Base-by-base conservation (phyloP, 2,888 invertebrate species). In the Chrysotoxum bicinctum region DNA sequence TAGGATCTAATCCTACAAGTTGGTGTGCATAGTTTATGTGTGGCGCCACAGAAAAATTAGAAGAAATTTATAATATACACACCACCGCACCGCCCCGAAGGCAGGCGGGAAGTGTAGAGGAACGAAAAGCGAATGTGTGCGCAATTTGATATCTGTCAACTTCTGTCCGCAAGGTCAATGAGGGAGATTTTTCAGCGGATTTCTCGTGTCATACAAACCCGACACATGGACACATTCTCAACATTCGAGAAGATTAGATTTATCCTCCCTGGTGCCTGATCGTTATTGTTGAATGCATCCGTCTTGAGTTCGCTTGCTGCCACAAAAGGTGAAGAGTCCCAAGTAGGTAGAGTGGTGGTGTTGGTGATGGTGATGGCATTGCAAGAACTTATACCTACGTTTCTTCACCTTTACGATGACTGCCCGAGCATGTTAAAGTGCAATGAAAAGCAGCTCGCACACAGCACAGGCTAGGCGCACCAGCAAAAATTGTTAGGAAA, bases 141-240 rank as follows among this genome's bases (percentile, higher is more conserved):
- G 72, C 85, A 85, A 85, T 85, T 85, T 85, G 80, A 81, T 85
- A 85, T 81, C 76, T 85, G 85, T 81, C 80, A 76, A 85, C 85
- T 85, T 85, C 85, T 85, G 85, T 85, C 85, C 80, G 85, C 85
- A 81, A 85, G 85, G 85, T 85, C 85, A 85, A 85, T 77, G 85
- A 50, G 64, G 85, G 56, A 76, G 68, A 85, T 85, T 80, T 76
- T 69, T 85, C 73, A 85, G 60, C 54, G 72, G 76, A 77, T 85
- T 77, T 85, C 73, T 69, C 70, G 79, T 75, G 74, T 79, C 83
- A 74, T 56, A 69, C 68, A 82, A 69, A 66, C 52, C 43, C 16
- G 48, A 19, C 70, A 66, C 69, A 32, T 54, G 43, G 73, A 70
- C 73, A 66, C 72, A 75, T 70, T 69, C 68, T 69, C 72, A 69